These are phyloP conservation scores for Actenoides lindsayi DNA, from an alignment of 2,113 vertebrate species.

Conservation along the genomic window DNA sequence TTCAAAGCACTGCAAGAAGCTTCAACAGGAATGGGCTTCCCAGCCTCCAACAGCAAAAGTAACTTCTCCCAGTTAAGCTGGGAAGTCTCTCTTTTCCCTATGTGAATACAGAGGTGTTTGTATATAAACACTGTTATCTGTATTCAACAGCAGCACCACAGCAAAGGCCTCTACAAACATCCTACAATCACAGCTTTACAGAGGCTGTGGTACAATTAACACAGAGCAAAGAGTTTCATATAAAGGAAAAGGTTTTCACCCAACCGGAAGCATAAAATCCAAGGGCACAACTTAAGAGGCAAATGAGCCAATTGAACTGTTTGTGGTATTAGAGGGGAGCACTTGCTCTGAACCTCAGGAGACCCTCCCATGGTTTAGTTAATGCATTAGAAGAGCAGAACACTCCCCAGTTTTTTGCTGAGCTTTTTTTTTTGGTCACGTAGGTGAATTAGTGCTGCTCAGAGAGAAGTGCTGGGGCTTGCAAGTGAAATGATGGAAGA, in stretches of 20 bases:
- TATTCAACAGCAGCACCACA: background rate
- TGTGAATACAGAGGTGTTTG: background rate
- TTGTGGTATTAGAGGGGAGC: background rate
- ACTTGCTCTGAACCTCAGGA: background rate
- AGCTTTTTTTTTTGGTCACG: background rate
- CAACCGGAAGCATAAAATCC: background rate
- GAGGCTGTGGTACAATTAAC: background rate
- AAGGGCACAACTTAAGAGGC: background rate
- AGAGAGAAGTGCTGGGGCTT: background rate
- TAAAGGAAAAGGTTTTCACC: background rate
- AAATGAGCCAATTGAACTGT: background rate
- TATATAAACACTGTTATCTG: background rate
- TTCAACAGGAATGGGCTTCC: background rate
- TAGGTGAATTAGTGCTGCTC: background rate
- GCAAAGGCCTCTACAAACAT: background rate
- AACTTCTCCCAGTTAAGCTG: background rate
- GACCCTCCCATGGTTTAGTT: background rate
- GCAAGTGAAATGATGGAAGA: background rate
- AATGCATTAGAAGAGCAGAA: background rate
- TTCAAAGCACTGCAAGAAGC: background rate
- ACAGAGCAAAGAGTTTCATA: background rate
- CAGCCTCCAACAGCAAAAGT: background rate
- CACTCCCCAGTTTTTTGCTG: background rate
- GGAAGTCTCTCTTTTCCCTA: background rate
- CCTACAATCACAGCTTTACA: background rate